Evolutionary conservation across 1,140 invertebrate genomes (phyloP).

Genomic region (Trichoplusia ni): DNA sequence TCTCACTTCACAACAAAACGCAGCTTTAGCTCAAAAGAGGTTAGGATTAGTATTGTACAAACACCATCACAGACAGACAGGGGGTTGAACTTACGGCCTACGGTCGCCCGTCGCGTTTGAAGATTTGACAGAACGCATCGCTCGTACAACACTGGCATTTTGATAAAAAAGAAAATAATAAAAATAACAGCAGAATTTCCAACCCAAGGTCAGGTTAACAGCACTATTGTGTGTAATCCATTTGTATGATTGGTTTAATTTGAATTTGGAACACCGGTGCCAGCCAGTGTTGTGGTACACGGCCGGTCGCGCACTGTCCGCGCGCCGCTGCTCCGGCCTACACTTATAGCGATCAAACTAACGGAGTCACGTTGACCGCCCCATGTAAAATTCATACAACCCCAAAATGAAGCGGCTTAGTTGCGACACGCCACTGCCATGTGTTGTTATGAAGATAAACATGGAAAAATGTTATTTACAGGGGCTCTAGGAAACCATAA

Average conservation of each 20-base stretch:
- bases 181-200: conserved; percentile 25
- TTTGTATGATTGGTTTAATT: conserved; percentile 46
- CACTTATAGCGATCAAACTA: conserved; percentile 63
- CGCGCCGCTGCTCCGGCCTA: conserved; percentile 49
- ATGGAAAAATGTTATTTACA: conserved; percentile 33
- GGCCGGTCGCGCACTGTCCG: conserved; percentile 73
- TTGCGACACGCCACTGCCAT: conserved; percentile 43
- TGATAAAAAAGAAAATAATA: conserved; percentile 33
- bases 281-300: conserved; percentile 69
- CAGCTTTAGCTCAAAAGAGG: conserved; percentile 20
- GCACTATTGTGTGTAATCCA: conserved; percentile 61
- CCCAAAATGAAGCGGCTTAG: conserved; percentile 49
- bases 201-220: conserved; percentile 52
- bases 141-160: conserved; percentile 67
- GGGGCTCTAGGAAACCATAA: conserved; percentile 28
- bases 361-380: conserved; percentile 55
- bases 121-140: conserved; percentile 57
- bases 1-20: conserved; percentile 30
- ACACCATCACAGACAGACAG: conserved; percentile 30
- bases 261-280: conserved; percentile 54
- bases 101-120: conserved; percentile 48
- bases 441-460: conserved; percentile 47
- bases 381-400: conserved; percentile 63
- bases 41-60: conserved; percentile 35
- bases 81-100: conserved; percentile 63